Percentiles rank a stretch among this genome's conserved stretches.
Conservation (phyloP, 2,113 vertebrate species). For the Crotalus viridis region DNA sequence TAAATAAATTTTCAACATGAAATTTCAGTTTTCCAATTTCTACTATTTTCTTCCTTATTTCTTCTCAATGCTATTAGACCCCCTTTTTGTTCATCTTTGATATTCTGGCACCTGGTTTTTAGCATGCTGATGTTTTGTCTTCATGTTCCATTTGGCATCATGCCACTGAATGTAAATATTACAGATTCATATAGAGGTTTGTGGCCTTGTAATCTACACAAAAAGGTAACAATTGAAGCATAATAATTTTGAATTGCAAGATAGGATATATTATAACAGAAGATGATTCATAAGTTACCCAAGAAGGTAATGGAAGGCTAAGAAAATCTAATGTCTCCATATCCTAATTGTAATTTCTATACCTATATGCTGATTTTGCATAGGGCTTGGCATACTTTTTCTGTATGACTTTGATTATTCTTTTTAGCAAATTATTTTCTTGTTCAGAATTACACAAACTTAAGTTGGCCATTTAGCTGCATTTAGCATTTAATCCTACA, state of each 20-base stretch:
- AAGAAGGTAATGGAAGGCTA: background rate
- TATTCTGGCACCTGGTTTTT: background rate
- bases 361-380: background rate
- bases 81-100: background rate
- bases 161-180: background rate
- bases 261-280: background rate
- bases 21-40: background rate
- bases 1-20: background rate
- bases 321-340: background rate
- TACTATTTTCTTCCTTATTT: background rate
- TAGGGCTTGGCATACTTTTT: background rate
- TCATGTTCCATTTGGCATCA: background rate
- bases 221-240: background rate
- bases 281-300: background rate
- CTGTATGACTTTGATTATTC: background rate
- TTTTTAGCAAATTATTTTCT: background rate
- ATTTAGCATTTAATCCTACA: background rate
- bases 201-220: background rate
- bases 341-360: background rate
- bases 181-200: background rate
- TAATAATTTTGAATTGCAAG: background rate
- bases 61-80: background rate
- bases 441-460: background rate
- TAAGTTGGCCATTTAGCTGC: background rate
- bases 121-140: background rate